Evolutionary conservation across 2,888 invertebrate species (phyloP).

Genomic region (Chaetogeoica ovagalla): DNA sequence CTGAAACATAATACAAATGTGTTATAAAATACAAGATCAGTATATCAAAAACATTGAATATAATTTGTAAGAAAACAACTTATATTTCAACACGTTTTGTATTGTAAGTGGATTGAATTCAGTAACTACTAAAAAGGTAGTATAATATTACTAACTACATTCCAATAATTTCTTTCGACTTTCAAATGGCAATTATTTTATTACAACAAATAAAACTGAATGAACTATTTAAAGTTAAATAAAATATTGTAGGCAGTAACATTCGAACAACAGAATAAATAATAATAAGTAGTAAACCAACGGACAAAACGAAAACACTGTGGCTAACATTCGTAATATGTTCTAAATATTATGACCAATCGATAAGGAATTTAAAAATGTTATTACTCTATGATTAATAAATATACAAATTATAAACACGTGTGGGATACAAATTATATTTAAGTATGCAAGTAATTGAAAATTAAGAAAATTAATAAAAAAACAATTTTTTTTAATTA

Average conservation of each 20-base stretch:
- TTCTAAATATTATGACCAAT: slow-evolving; percentile 27
- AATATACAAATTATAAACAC: too few species aligned
- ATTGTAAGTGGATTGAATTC: not conserved
- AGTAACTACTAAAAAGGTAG: too few species aligned
- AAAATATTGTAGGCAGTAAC: too few species aligned
- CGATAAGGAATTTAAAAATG: slow-evolving; percentile 16
- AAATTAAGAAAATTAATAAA: too few species aligned
- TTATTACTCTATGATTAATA: not conserved
- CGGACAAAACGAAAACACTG: not conserved
- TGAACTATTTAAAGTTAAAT: not conserved
- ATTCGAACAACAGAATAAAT: not conserved
- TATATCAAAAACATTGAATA: not conserved
- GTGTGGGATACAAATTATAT: too few species aligned
- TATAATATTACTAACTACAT: too few species aligned
- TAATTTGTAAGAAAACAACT: not conserved
- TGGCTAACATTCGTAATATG: not conserved
- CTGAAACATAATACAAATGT: slow-evolving; percentile 21
- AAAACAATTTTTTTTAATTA: too few species aligned
- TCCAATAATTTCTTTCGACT: too few species aligned
- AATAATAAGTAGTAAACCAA: slow-evolving; percentile 3
- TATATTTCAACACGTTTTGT: not conserved
- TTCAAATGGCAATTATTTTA: not conserved
- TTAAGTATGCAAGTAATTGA: too few species aligned
- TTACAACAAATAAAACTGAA: not conserved
- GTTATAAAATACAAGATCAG: not conserved